Base-by-base conservation (phyloP, 1,140 invertebrate species). In the Drosophila lacteicornis region DNA sequence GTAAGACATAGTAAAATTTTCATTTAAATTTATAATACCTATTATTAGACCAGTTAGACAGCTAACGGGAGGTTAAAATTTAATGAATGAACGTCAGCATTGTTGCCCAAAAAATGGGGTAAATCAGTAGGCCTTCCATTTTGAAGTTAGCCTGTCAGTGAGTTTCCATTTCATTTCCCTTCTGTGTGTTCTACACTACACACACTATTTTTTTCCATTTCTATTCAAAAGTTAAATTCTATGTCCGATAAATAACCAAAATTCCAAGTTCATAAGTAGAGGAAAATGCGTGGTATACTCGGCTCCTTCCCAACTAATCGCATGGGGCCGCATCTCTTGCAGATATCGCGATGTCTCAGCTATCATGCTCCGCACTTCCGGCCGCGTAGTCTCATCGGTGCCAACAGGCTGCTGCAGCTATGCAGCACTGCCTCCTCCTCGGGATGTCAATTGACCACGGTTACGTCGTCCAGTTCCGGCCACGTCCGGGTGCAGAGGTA, bases 341-440 rank as follows among this genome's bases (percentile, higher is more conserved):
- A 87, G 84, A 71, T 87, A 38, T 84, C 84, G 5, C 62, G 84
- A 30, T 90, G 74, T 45, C 8, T 87, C 3, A 62, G 66, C 46
- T 80, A 88, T 57, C 80, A 88, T 43, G 59, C 68, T 5, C 84
- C 84, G 0, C 59, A 80, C 6, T 79, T 68, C 12, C 65, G 84
- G 3, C 65, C 77, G 1, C 58, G 75, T 25, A 61, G 55, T 0
- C 15, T 84, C 12, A 45, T 58, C 6, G 4, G 25, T 17, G 3
- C 40, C 13, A 11, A 38, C 15, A 27, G 11, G 25, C 47, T 82
- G 9, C 69, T 50, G n/a, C 82, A 73, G 17, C 53, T 79, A 9
- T 67, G 66, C 45, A 50, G 2, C 43, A 33, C 17, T 46, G 49
- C 22, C 7, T 46, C 19, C 42, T 46, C 22, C 7, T 22, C 17